A percentile compares a stretch with the other conserved stretches of the same genome.
Conservation (phyloP, 2,888 invertebrate species). For the Argynnis bischoffii region DNA sequence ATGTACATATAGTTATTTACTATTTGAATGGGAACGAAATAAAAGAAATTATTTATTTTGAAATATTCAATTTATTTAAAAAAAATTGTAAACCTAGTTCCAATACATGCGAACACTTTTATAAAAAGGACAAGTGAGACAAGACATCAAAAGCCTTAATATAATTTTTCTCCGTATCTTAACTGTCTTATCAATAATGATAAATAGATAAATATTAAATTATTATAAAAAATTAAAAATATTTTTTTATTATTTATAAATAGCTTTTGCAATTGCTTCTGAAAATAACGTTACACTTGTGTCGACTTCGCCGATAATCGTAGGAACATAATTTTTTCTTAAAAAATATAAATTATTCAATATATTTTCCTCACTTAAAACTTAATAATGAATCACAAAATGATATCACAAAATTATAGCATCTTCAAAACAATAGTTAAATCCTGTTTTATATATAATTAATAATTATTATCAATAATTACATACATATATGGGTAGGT, state of each 20-base stretch:
- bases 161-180: slow-evolving; percentile 4
- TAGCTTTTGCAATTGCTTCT: no score
- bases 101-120: slow-evolving; percentile 46
- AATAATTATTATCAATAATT: no score
- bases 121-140: slow-evolving; percentile 35
- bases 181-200: neutral
- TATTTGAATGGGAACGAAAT: neutral
- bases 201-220: slow-evolving; percentile 14
- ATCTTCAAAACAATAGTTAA: neutral
- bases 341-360: slow-evolving; percentile 6
- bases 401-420: slow-evolving; percentile 20
- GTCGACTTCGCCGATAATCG: neutral
- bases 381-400: slow-evolving; percentile 26
- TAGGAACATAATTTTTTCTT: slow-evolving; percentile 25
- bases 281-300: neutral
- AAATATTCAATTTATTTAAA: slow-evolving; percentile 36
- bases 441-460: neutral
- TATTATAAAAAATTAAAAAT: slow-evolving; percentile 1
- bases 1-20: neutral
- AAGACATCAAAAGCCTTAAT: slow-evolving; percentile 31
- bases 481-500: no score
- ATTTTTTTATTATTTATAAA: neutral
- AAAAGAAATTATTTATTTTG: slow-evolving; percentile 1
- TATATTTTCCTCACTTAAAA: slow-evolving; percentile 10
- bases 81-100: slow-evolving; percentile 40